Percentiles rank a stretch among this genome's conserved stretches.
These are phyloP conservation scores for Drosophila sucinea DNA, from an alignment of 1,140 invertebrate species.

Conservation along the genomic window DNA sequence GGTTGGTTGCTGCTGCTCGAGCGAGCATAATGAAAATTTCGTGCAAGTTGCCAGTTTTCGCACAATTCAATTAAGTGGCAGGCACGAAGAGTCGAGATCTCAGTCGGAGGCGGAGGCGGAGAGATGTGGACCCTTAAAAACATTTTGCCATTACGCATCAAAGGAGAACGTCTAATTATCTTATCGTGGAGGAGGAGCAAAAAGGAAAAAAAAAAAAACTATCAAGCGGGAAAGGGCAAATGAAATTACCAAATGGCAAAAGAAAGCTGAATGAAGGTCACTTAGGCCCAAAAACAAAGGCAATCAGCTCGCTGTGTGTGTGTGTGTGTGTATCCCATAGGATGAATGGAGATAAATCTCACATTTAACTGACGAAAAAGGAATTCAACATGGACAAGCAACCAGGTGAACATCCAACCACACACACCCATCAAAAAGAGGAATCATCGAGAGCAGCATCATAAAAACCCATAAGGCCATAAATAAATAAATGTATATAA, in stretches of 20 bases:
- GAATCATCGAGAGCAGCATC: conserved; percentile 7
- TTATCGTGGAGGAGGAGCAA: not conserved
- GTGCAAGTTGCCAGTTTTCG: conserved; percentile 11
- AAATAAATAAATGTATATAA: conserved; percentile 14
- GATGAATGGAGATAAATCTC: conserved; percentile 1
- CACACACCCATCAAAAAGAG: not conserved
- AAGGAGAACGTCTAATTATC: conserved; percentile 9
- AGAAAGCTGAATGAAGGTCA: not conserved
- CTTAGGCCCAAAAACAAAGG: conserved; percentile 2
- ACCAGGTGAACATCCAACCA: not conserved
- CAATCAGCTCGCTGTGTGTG: not conserved
- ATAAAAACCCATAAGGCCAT: conserved; percentile 12
- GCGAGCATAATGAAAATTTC: conserved; percentile 12
- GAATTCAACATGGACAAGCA: not conserved
- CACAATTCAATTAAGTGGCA: conserved; percentile 11
- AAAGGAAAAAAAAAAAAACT: not conserved
- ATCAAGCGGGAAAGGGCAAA: not conserved
- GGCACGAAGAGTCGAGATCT: not conserved
- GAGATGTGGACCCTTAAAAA: not conserved
- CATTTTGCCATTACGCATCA: conserved; percentile 11
- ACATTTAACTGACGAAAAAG: conserved; percentile 11
- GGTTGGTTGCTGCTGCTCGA: not conserved
- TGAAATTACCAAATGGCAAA: not conserved
- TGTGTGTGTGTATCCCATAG: not conserved
- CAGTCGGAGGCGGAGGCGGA: too few relatives aligned